phyloP scores from a whole-genome alignment of 2,113 vertebrate species.

The Cyprichromis sp. region DNA sequence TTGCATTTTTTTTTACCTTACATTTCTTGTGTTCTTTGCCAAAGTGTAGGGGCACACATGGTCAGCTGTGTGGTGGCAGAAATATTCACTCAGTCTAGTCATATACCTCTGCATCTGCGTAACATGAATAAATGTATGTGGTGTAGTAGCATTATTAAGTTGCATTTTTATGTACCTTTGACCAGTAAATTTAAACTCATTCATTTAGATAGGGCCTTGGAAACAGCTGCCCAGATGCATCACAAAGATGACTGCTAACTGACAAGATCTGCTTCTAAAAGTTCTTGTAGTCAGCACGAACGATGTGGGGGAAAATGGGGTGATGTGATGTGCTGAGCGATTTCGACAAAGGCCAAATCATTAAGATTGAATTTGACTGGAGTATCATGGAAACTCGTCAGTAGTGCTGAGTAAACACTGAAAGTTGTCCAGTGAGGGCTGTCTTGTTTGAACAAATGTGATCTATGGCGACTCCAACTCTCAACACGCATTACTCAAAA shows the following conservation, averaged over 20 bases:
- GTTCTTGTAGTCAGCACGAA: background rate
- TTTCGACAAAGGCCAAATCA: background rate
- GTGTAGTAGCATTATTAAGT: background rate
- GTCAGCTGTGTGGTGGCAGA: background rate
- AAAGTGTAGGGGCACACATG: background rate
- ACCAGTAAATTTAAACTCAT: rapidly evolving
- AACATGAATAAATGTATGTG: background rate
- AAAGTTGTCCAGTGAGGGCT: background rate
- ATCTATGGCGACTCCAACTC: background rate
- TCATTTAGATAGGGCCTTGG: background rate
- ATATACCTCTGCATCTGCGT: rapidly evolving
- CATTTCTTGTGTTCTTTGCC: background rate
- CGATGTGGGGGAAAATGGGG: background rate
- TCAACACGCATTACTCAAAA: background rate
- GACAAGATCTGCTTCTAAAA: background rate
- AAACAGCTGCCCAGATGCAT: background rate
- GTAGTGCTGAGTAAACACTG: background rate
- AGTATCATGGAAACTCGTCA: background rate
- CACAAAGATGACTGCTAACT: background rate
- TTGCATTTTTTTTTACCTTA: background rate
- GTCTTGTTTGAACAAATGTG: background rate
- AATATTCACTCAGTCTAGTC: background rate
- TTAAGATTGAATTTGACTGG: background rate
- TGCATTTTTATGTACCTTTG: background rate
- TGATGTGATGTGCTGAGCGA: background rate